A percentile compares a stretch with the other conserved stretches of the same genome.
phyloP scores from a whole-genome alignment of 2,797 vertebrate species.

The Labeo calbasu region DNA sequence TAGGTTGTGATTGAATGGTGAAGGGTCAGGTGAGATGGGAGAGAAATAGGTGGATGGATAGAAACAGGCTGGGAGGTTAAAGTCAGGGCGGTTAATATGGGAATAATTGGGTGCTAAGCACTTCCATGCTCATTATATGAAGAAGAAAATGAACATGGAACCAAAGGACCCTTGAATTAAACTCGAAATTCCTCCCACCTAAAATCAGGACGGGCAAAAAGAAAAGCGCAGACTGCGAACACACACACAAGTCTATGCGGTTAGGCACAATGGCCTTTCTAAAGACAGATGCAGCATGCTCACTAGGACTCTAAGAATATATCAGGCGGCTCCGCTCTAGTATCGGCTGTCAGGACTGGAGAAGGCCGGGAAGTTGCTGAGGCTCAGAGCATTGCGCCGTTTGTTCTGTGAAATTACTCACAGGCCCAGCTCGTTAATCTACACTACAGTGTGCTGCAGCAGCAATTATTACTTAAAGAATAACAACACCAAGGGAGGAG shows the following conservation, averaged over 20 bases:
- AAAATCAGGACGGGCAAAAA: constrained; percentile 17
- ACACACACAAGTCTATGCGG: constrained; percentile 19
- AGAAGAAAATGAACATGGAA: constrained; percentile 33
- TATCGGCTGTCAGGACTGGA: constrained; percentile 47
- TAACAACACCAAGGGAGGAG: constrained; percentile 49
- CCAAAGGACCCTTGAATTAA: constrained; percentile 23
- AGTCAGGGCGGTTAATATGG: constrained; percentile 31
- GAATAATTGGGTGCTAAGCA: constrained; percentile 45
- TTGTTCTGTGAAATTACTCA: constrained; percentile 69
- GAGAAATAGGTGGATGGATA: constrained; percentile 17
- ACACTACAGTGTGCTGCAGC: constrained; percentile 74
- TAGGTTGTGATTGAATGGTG: constrained; percentile 14
- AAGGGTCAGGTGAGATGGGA: constrained; percentile 38
- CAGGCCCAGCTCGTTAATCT: constrained; percentile 77
- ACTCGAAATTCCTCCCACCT: constrained; percentile 11
- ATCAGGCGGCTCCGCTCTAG: constrained; percentile 39
- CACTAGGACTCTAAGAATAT: constrained; percentile 22
- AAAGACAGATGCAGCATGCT: constrained; percentile 40
- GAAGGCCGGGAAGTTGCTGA: constrained; percentile 52
- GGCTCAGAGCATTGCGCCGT: constrained; percentile 47
- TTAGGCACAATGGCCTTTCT: constrained; percentile 25
- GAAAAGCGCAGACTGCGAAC: constrained; percentile 5
- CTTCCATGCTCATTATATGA: constrained; percentile 9
- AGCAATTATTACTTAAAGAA: constrained; percentile 68
- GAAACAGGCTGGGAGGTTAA: constrained; percentile 32